These are phyloP conservation scores for Sympetrum striolatum DNA, from an alignment of 2,888 invertebrate genomes.

Conservation along the genomic window DNA sequence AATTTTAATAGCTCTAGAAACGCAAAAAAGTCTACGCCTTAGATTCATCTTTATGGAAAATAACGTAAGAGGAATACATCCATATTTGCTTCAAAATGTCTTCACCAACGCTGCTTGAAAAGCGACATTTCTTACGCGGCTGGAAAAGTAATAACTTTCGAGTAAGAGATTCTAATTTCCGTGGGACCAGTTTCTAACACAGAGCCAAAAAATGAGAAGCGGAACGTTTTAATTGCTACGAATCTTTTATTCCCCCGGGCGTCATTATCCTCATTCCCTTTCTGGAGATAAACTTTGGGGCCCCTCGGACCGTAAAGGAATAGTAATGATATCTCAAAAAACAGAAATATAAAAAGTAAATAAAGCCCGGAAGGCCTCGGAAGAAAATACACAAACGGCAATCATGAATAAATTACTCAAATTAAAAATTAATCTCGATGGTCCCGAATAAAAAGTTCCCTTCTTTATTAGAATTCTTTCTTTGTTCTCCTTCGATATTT, in stretches of 20 bases:
- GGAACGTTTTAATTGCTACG: not conserved
- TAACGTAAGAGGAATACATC: too few relatives aligned
- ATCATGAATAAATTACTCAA: not conserved
- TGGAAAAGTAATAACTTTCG: too few relatives aligned
- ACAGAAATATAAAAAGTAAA: not conserved
- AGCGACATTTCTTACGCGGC: too few relatives aligned
- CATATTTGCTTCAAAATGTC: too few relatives aligned
- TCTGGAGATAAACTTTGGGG: not conserved
- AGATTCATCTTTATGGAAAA: too few relatives aligned
- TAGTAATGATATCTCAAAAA: not conserved
- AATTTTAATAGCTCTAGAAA: too few relatives aligned
- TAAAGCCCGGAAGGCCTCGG: not conserved
- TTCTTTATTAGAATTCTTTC: not conserved
- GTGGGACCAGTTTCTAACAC: too few relatives aligned
- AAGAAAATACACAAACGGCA: not conserved
- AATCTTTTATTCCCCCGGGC: not conserved
- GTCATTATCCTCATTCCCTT: not conserved
- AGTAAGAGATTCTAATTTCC: too few relatives aligned
- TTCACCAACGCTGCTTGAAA: too few relatives aligned
- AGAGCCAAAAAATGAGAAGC: not conserved
- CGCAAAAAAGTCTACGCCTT: too few relatives aligned
- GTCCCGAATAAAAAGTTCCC: not conserved
- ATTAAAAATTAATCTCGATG: not conserved
- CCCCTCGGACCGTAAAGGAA: not conserved
- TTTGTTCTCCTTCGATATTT: not conserved